Evolutionary conservation across 1,140 invertebrate genomes (phyloP).

Genomic region (Zaprionus kolodkinae): DNA sequence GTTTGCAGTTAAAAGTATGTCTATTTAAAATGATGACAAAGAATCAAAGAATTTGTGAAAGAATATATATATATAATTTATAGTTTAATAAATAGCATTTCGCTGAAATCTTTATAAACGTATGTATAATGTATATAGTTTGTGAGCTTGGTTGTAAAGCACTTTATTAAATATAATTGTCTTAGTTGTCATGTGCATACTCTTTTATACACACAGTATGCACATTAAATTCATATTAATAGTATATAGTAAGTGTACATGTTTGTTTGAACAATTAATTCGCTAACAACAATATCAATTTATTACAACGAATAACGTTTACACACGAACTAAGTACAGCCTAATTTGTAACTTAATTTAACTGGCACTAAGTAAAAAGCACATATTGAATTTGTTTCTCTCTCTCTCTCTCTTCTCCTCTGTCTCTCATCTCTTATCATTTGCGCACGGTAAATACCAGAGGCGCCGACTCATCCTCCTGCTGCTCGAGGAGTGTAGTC

Average conservation of each 20-base stretch:
- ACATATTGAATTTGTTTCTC: conserved; percentile 49
- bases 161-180: conserved; percentile 52
- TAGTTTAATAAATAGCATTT: not conserved
- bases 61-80: not conserved
- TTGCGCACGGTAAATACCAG: conserved; percentile 83
- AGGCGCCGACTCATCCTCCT: conserved; percentile 83
- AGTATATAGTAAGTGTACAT: conserved; percentile 34
- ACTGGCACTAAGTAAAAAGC: conserved; percentile 60
- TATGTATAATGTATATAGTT: conserved; percentile 2
- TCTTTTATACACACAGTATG: conserved; percentile 27
- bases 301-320: conserved; percentile 19
- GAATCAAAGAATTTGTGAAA: not conserved
- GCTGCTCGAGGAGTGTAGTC: conserved; percentile 69
- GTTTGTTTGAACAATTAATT: conserved; percentile 40
- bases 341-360: conserved; percentile 51
- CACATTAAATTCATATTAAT: conserved; percentile 48
- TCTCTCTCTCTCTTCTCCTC: not conserved
- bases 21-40: not conserved
- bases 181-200: conserved; percentile 46
- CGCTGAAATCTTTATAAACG: not conserved
- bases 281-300: conserved; percentile 34
- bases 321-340: conserved; percentile 34
- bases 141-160: conserved; percentile 35
- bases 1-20: not conserved
- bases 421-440: conserved; percentile 59